phyloP scores from a whole-genome alignment of 64 coral and sea anemone genomes.

The Dendronephthya gigantea region DNA sequence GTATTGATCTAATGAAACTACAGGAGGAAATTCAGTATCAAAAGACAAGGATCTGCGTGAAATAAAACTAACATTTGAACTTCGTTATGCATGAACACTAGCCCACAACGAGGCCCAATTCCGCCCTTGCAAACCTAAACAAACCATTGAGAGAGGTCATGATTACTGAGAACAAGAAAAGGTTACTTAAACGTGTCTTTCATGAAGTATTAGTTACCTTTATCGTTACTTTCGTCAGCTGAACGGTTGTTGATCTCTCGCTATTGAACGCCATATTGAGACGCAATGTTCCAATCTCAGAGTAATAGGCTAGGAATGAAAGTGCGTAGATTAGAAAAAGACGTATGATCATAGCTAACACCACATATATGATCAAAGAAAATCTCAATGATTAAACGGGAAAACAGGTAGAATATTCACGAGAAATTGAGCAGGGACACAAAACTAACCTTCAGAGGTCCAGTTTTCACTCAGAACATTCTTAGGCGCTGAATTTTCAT shows the following conservation, averaged over 20 bases:
- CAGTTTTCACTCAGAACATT: slow-evolving; percentile 95
- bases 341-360: too few relatives aligned
- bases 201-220: too few relatives aligned
- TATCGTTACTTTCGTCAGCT: slow-evolving; percentile 68
- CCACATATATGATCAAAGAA: too few relatives aligned
- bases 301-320: slow-evolving; percentile 48
- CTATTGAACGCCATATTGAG: slow-evolving; percentile 81
- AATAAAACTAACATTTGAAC: slow-evolving; percentile 38
- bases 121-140: slow-evolving; percentile 63
- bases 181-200: too few relatives aligned
- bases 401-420: too few relatives aligned
- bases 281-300: slow-evolving; percentile 63
- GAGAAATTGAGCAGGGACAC: neutral
- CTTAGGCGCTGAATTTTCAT: slow-evolving; percentile 69
- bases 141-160: neutral
- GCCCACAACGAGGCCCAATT: slow-evolving; percentile 67
- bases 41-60: too few relatives aligned
- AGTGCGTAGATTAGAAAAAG: too few relatives aligned
- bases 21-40: neutral
- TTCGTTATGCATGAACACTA: slow-evolving; percentile 89
- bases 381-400: too few relatives aligned
- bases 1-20: too few relatives aligned
- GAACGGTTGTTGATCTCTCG: slow-evolving; percentile 70
- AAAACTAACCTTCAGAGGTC: slow-evolving; percentile 54
- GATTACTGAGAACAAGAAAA: too few relatives aligned